These are phyloP conservation scores for Cyanistes caeruleus DNA, from an alignment of 2,113 vertebrate species.

Conservation along the genomic window DNA sequence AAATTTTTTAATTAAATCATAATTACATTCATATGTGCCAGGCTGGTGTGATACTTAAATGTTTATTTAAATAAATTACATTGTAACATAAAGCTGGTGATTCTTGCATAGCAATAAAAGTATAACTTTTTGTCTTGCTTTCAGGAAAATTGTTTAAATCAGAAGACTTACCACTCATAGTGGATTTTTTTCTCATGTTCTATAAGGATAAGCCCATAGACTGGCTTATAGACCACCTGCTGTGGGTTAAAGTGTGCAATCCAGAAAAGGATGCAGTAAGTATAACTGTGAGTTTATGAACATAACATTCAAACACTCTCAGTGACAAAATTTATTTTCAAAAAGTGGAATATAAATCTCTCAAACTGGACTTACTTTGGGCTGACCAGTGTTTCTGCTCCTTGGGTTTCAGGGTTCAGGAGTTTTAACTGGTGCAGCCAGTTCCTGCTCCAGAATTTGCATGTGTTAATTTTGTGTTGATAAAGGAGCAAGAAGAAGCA, in stretches of 20 bases:
- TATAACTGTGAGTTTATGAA: slow-evolving; percentile 36
- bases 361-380: neutral
- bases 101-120: neutral
- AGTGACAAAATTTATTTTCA: neutral
- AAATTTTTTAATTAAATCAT: neutral
- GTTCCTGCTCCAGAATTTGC: neutral
- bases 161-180: slow-evolving; percentile 72
- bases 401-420: neutral
- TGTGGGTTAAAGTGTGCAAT: slow-evolving; percentile 76
- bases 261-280: slow-evolving; percentile 74
- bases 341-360: neutral
- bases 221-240: slow-evolving; percentile 76
- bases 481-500: neutral
- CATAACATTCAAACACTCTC: neutral
- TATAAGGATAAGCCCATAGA: slow-evolving; percentile 82
- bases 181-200: slow-evolving; percentile 82
- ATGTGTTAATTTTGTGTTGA: neutral
- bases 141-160: slow-evolving; percentile 81
- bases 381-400: neutral
- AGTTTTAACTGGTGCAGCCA: neutral
- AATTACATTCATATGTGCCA: neutral
- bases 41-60: neutral
- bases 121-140: slow-evolving; percentile 43
- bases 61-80: neutral
- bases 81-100: neutral